Evolutionary conservation across 2,797 vertebrate genomes (phyloP), one percentile per base, ranked within the genome.

Genomic region (Sus cebifrons): DNA sequence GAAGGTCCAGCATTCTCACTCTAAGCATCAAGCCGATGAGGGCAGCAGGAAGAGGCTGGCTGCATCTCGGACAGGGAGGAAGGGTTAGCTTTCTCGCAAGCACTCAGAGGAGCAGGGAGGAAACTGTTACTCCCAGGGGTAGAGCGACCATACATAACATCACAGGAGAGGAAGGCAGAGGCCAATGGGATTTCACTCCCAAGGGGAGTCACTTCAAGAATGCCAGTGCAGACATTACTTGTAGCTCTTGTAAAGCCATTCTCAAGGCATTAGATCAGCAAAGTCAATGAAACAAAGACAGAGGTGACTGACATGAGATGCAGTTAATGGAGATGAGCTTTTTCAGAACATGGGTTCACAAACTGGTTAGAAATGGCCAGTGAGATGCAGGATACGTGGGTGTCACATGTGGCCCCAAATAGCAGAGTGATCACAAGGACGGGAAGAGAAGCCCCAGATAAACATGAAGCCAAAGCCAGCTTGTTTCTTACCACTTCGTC

Each of bases 401-500:
- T 71, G 92, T 83, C 86, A 67, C 13, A 21, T 75, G 84, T 86
- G 91, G 95, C 91, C 94, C 94, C 93, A 1, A 70, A 96, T 85
- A 90, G 97, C 95, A 95, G 15, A 52, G 86, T 96, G 97, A 95
- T 97, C 95, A 98, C 97, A 98, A 87, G 92, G 17, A 98, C 93
- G 97, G 97, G 97, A 97, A 98, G 67, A 97, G 90, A 98, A 98
- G 98, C 96, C 95, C 94, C 98, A 96, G 97, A 95, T 94, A 98
- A 75, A 98, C 94, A 98, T 68, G 97, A 98, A 98, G 44, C 98
- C 97, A 97, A 98, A 98, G 98, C 93, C 94, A 96, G 97, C 98
- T 97, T 95, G 89, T 89, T 91, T 99, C 99, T 99, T 99, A 99
- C 99, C 99, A 99, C 99, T 99, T 99, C 99, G 79, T 99, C 99